Evolutionary conservation across 2,113 vertebrate genomes (phyloP).

Genomic region (Colius striatus): DNA sequence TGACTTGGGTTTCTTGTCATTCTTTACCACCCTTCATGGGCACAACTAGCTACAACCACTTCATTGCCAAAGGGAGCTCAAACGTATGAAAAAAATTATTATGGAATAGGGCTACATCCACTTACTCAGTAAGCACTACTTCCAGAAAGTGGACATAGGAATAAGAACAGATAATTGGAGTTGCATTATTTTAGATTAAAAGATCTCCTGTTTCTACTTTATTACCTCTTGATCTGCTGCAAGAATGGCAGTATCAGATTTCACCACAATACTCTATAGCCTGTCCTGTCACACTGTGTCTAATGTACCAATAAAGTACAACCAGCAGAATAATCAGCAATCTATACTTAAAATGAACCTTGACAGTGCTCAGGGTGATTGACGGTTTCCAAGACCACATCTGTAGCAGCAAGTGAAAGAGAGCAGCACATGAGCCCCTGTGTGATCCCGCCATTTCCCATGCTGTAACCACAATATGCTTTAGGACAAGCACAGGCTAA

Average conservation of each 20-base stretch:
- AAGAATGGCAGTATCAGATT: background rate
- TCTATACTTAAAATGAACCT: background rate
- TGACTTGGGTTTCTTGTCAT: background rate
- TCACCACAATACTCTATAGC: background rate
- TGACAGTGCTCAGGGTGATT: background rate
- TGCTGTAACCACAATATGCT: fast-evolving
- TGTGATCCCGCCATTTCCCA: background rate
- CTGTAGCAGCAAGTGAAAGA: background rate
- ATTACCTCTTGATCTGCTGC: background rate
- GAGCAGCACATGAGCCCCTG: background rate
- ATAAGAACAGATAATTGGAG: background rate
- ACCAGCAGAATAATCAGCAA: background rate
- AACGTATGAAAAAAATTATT: background rate
- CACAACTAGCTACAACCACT: background rate
- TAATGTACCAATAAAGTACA: background rate
- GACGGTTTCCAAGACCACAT: background rate
- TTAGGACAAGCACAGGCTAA: background rate
- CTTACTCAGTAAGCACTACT: background rate
- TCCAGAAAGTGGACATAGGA: background rate
- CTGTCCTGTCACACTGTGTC: background rate
- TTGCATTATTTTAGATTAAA: background rate
- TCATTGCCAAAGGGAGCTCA: background rate
- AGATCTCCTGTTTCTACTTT: background rate
- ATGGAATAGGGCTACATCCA: background rate
- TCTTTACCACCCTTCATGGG: background rate